Percentiles rank a stretch among this genome's conserved stretches.
phyloP scores from a whole-genome alignment of 2,888 invertebrate genomes.

The Conus canariensis region DNA sequence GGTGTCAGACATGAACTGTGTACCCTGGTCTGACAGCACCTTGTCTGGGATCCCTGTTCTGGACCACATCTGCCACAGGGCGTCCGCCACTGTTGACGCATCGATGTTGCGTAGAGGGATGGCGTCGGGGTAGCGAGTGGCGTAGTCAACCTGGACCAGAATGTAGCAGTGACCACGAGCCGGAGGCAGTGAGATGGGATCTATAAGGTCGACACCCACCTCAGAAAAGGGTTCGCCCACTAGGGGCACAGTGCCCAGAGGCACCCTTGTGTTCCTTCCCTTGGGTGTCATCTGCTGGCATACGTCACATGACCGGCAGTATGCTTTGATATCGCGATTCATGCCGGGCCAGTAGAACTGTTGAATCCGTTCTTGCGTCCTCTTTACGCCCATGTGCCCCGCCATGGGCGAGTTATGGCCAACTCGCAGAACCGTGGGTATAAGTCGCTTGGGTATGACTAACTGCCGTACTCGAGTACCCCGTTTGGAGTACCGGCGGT shows the following conservation, averaged over 20 bases:
- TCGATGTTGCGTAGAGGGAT: not conserved
- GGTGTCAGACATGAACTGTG: not conserved
- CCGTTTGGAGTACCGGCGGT: not conserved
- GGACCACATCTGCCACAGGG: not conserved
- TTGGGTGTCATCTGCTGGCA: slow-evolving; percentile 45
- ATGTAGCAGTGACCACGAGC: slow-evolving; percentile 43
- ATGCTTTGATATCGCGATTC: slow-evolving; percentile 34
- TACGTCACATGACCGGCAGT: slow-evolving; percentile 46
- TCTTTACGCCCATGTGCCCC: slow-evolving; percentile 26
- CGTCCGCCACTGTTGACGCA: not conserved
- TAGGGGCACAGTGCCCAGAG: slow-evolving; percentile 34
- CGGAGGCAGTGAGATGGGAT: slow-evolving; percentile 49
- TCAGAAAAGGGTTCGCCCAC: slow-evolving; percentile 44
- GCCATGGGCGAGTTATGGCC: slow-evolving; percentile 36
- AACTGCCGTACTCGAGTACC: not conserved
- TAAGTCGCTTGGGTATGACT: not conserved
- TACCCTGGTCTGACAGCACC: not conserved
- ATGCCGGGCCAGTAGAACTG: slow-evolving; percentile 48
- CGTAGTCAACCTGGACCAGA: not conserved
- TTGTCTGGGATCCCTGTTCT: not conserved
- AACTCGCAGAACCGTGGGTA: not conserved
- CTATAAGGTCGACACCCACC: slow-evolving; percentile 52
- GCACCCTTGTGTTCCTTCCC: slow-evolving; percentile 37
- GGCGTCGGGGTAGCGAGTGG: not conserved
- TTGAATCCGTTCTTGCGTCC: not conserved